Conservation (phyloP, 1,140 invertebrate genomes). For the Lordiphosa stackelbergi region DNA sequence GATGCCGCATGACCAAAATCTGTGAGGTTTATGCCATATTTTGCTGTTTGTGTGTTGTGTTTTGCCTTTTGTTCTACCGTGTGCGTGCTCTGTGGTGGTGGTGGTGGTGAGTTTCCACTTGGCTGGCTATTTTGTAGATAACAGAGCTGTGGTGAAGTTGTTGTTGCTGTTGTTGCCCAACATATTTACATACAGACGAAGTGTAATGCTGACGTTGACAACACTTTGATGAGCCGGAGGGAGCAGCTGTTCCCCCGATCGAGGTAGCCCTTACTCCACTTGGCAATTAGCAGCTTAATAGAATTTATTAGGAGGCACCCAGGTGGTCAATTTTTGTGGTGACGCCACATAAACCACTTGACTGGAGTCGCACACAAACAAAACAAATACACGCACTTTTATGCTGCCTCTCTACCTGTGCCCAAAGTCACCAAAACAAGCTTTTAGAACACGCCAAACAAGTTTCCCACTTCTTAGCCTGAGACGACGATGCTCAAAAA, state of each 20-base stretch:
- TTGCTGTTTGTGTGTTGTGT: slow-evolving; percentile 36
- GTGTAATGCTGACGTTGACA: slow-evolving; percentile 46
- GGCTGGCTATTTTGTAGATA: slow-evolving; percentile 6
- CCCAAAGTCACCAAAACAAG: slow-evolving; percentile 63
- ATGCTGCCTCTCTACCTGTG: slow-evolving; percentile 51
- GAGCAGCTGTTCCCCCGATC: slow-evolving; percentile 8
- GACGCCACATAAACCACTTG: slow-evolving; percentile 47
- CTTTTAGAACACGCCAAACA: slow-evolving; percentile 73
- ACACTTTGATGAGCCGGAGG: slow-evolving; percentile 14
- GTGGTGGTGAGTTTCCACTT: slow-evolving; percentile 10
- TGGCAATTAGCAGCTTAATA: slow-evolving; percentile 48
- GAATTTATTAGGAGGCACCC: slow-evolving; percentile 41
- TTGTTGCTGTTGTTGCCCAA: slow-evolving; percentile 34
- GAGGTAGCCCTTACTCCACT: background rate
- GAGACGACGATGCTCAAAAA: slow-evolving; percentile 49
- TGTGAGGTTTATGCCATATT: slow-evolving; percentile 65
- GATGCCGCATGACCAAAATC: slow-evolving; percentile 69
- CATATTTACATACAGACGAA: slow-evolving; percentile 56
- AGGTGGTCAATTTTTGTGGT: slow-evolving; percentile 30
- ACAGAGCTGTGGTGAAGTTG: slow-evolving; percentile 1
- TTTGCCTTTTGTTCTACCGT: slow-evolving; percentile 6
- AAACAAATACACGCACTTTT: slow-evolving; percentile 45
- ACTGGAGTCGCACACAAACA: slow-evolving; percentile 30
- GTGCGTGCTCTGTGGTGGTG: background rate
- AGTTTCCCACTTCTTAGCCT: slow-evolving; percentile 55